These are phyloP conservation scores for Sebastes vulpes DNA, from an alignment of 2,797 vertebrate species.

Conservation along the genomic window DNA sequence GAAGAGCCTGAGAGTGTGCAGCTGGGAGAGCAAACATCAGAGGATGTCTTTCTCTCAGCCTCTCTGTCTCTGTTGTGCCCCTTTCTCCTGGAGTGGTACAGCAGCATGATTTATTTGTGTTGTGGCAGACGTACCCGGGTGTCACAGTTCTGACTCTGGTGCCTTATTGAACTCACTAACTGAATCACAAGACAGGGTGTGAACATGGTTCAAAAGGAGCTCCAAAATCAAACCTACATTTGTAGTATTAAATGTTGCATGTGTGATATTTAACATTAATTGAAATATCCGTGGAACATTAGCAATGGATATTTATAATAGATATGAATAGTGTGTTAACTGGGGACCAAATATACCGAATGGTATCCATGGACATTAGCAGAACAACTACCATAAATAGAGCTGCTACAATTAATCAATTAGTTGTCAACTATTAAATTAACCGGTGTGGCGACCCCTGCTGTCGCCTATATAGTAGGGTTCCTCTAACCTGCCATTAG, in stretches of 20 bases:
- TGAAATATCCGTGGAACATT: not conserved
- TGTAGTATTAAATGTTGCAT: not conserved
- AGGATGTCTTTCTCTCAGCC: not conserved
- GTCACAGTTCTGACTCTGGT: not conserved
- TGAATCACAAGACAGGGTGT: not conserved
- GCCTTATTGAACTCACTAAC: not conserved
- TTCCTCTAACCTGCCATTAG: no score
- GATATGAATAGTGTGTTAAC: not conserved
- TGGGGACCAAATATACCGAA: not conserved
- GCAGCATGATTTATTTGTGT: conserved; percentile 4
- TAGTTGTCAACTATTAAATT: no score
- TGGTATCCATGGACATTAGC: not conserved
- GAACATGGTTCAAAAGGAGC: not conserved
- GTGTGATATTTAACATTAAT: not conserved
- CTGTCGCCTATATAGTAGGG: no score
- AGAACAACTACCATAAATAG: not conserved
- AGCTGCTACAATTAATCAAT: no score
- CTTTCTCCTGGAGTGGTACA: not conserved
- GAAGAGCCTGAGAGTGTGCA: conserved; percentile 16
- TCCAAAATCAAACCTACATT: not conserved
- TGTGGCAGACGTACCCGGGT: not conserved
- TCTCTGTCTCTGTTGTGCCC: not conserved
- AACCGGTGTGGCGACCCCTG: no score
- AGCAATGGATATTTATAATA: not conserved
- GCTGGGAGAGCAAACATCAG: conserved; percentile 16